These are phyloP conservation scores for Dendropsophus ebraccatus DNA, from an alignment of 2,113 vertebrate species.

Conservation along the genomic window DNA sequence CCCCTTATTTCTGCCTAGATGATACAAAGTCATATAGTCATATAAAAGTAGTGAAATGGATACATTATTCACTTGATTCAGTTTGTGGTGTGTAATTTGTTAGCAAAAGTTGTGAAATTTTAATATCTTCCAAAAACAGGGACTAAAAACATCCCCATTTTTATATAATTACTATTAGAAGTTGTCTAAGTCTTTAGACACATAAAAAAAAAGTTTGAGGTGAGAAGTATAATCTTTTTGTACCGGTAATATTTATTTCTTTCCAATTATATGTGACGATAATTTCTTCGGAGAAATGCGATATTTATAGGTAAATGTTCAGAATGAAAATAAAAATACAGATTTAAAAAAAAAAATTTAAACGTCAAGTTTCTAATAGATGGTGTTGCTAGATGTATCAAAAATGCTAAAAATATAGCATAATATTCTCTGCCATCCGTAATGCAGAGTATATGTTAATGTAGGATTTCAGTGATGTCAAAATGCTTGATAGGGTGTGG, in stretches of 20 bases:
- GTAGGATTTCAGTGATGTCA: neutral
- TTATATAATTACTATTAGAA: neutral
- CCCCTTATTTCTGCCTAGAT: too few relatives aligned
- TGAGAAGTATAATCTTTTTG: neutral
- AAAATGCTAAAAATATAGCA: neutral
- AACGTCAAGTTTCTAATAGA: neutral
- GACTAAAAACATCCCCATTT: neutral
- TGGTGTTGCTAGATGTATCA: neutral
- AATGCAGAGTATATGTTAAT: neutral
- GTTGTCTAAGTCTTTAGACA: neutral
- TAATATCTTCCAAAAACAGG: neutral
- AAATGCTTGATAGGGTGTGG: slow-evolving; percentile 57
- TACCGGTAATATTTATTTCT: neutral
- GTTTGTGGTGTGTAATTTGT: neutral
- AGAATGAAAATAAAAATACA: neutral
- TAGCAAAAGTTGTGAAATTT: neutral
- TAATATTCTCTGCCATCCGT: neutral
- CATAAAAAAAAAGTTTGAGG: neutral
- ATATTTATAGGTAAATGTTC: neutral
- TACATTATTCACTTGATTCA: neutral
- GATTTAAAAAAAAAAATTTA: neutral
- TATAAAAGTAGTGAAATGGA: too few relatives aligned
- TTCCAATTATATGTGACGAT: neutral
- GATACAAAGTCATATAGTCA: too few relatives aligned
- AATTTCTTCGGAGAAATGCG: neutral